phyloP scores from a whole-genome alignment of 2,888 invertebrate species.

The Hermaeophaga mercurialis region DNA sequence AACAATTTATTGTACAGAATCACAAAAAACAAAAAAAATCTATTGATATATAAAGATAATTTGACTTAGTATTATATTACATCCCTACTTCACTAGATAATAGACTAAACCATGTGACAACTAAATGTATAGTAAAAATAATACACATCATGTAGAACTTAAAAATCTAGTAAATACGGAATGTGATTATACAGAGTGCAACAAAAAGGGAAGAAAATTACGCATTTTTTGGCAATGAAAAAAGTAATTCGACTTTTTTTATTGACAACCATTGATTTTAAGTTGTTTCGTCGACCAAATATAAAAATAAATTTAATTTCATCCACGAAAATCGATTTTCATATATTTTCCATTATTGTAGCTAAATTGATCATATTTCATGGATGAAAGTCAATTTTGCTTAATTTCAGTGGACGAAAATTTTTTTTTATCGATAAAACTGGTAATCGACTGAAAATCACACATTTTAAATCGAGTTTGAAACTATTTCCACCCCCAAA shows the following conservation, averaged over 20 bases:
- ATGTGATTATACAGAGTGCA: constrained; percentile 13
- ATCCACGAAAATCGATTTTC: too few species aligned
- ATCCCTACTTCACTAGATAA: constrained; percentile 16
- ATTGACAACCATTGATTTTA: background rate
- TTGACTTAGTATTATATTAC: constrained; percentile 22
- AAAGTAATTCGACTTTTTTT: constrained; percentile 2
- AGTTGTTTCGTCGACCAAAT: too few species aligned
- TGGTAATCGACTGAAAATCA: too few species aligned
- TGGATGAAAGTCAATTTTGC: too few species aligned
- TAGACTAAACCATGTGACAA: constrained; percentile 3
- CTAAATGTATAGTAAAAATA: constrained; percentile 10
- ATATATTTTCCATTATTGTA: too few species aligned
- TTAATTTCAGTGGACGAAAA: too few species aligned
- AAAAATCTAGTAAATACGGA: constrained; percentile 11
- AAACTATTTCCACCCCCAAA: too few species aligned
- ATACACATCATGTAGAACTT: constrained; percentile 9
- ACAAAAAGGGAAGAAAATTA: too few species aligned
- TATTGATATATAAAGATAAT: constrained; percentile 15
- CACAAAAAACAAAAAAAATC: constrained; percentile 40
- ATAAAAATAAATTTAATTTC: too few species aligned
- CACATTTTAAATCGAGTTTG: too few species aligned
- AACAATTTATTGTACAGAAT: constrained; percentile 45
- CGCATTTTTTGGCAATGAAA: constrained; percentile 1
- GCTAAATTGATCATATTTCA: too few species aligned
- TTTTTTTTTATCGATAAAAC: too few species aligned